These are phyloP conservation scores for Acrobasis repandana DNA, from an alignment of 2,888 invertebrate genomes.

Conservation along the genomic window DNA sequence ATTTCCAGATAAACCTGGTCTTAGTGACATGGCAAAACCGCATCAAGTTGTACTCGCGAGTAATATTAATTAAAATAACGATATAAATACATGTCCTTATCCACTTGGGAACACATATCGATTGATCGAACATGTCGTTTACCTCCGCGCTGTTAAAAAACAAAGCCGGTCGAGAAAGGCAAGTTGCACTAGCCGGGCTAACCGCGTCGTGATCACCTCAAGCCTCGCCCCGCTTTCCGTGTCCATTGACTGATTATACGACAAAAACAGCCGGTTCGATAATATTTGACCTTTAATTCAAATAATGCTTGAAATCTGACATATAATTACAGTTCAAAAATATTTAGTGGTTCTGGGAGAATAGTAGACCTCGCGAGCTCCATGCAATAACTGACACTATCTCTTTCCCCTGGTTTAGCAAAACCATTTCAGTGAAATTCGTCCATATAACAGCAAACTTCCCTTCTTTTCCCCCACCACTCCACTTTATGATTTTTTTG, in stretches of 20 bases:
- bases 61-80: constrained; percentile 18
- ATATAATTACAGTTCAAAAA: no score
- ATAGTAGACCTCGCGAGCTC: no score
- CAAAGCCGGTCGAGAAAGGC: constrained; percentile 42
- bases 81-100: constrained; percentile 20
- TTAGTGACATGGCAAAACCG: not conserved
- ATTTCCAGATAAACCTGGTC: not conserved
- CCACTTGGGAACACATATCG: constrained; percentile 15
- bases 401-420: no score
- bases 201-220: constrained; percentile 70
- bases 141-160: constrained; percentile 35
- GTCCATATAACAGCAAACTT: no score
- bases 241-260: constrained; percentile 23
- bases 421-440: no score
- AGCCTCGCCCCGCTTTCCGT: constrained; percentile 42
- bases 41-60: constrained; percentile 2
- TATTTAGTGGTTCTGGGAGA: no score
- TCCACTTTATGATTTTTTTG: no score
- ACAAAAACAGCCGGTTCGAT: not conserved
- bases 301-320: no score
- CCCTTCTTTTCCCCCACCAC: no score
- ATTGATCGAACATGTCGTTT: constrained; percentile 19
- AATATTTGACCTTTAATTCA: not conserved
- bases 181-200: constrained; percentile 65
- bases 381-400: no score